phyloP scores from a whole-genome alignment of 2,797 vertebrate genomes.

The Carduelis carduelis region DNA sequence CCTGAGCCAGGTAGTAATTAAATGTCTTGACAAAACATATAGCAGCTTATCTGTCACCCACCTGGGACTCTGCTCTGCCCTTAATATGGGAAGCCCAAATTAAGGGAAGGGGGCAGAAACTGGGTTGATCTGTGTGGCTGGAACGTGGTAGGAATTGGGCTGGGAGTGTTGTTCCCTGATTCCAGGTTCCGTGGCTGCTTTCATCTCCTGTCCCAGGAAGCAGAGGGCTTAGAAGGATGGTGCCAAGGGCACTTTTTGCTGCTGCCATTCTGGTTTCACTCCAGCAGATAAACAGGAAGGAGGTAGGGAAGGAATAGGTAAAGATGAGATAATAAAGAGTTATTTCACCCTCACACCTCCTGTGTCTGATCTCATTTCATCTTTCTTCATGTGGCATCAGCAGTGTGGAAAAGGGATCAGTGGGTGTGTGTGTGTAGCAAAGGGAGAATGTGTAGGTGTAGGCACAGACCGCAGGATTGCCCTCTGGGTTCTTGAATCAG shows the following conservation, averaged over 20 bases:
- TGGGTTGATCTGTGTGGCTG: neutral
- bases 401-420: neutral
- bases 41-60: neutral
- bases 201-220: neutral
- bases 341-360: neutral
- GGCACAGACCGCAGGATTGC: neutral
- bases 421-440: neutral
- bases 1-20: neutral
- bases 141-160: neutral
- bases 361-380: neutral
- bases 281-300: neutral
- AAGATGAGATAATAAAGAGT: neutral
- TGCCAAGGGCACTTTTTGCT: neutral
- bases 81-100: neutral
- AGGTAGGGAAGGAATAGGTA: neutral
- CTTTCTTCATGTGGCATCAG: neutral
- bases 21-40: neutral
- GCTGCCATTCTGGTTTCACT: neutral
- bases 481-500: neutral
- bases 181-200: neutral
- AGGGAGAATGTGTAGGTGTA: neutral
- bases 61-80: constrained; percentile 11
- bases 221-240: neutral
- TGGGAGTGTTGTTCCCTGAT: neutral
- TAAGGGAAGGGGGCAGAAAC: constrained; percentile 6